phyloP scores from a whole-genome alignment of 1,140 invertebrate species.

The Drosophila neocordata region DNA sequence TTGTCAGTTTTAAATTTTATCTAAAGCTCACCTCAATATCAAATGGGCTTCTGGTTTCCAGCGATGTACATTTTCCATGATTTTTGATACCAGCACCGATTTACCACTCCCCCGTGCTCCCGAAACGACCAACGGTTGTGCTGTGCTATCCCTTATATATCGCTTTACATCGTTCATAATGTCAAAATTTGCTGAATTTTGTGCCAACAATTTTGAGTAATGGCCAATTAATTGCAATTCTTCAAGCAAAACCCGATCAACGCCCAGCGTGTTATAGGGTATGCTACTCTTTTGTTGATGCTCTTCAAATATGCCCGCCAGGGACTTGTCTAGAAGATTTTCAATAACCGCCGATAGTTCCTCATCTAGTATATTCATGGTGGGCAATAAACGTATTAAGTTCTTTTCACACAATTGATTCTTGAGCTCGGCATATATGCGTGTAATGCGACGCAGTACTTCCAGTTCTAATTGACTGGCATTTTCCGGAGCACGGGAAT shows the following conservation, averaged over 20 bases:
- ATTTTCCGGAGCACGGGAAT: slow-evolving; percentile 83
- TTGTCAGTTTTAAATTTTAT: too few species aligned
- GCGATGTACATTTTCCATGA: slow-evolving; percentile 86
- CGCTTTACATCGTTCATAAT: slow-evolving; percentile 86
- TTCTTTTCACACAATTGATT: slow-evolving; percentile 86
- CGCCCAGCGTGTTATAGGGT: slow-evolving; percentile 80
- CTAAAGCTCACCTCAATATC: slow-evolving; percentile 79
- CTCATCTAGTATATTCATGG: slow-evolving; percentile 86
- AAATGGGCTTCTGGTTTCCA: slow-evolving; percentile 86
- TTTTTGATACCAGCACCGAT: slow-evolving; percentile 89
- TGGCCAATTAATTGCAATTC: slow-evolving; percentile 87
- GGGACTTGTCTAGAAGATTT: slow-evolving; percentile 79
- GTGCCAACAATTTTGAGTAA: slow-evolving; percentile 83
- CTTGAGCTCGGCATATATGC: slow-evolving; percentile 88
- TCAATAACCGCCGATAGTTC: slow-evolving; percentile 85
- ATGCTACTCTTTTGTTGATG: slow-evolving; percentile 81
- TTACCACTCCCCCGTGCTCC: slow-evolving; percentile 92
- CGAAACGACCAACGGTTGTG: slow-evolving; percentile 88
- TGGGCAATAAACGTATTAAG: slow-evolving; percentile 85
- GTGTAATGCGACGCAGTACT: slow-evolving; percentile 87
- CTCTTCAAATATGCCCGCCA: slow-evolving; percentile 86
- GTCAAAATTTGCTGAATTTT: slow-evolving; percentile 81
- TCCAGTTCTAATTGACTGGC: slow-evolving; percentile 83
- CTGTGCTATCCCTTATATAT: slow-evolving; percentile 87
- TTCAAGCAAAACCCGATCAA: slow-evolving; percentile 74